Conservation (phyloP, 2,113 vertebrate species). For the Trematomus loennbergii region DNA sequence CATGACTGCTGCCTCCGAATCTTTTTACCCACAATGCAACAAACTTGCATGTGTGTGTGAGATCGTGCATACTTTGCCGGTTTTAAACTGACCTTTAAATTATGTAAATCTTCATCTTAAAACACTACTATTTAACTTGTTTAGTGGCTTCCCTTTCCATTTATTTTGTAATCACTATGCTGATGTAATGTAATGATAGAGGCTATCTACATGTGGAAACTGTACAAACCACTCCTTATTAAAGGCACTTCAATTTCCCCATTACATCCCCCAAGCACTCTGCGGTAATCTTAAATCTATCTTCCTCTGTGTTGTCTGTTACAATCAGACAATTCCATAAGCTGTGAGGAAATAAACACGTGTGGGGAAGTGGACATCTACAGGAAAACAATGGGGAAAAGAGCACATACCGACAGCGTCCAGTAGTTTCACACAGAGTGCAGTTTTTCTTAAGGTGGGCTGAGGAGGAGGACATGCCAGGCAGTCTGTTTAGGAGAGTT, state of each 20-base stretch:
- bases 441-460: conserved; percentile 61
- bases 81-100: not conserved
- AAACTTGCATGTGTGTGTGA: not conserved
- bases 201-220: not conserved
- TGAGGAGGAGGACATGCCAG: not conserved
- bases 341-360: conserved; percentile 45
- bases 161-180: not conserved
- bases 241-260: not conserved
- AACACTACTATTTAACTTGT: not conserved
- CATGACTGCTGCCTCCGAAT: conserved; percentile 19
- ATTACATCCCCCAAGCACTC: not conserved
- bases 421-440: conserved; percentile 21
- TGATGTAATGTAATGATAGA: not conserved
- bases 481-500: not conserved
- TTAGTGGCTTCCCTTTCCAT: not conserved
- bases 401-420: not conserved
- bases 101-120: not conserved
- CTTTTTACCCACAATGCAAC: conserved; percentile 3
- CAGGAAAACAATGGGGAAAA: conserved; percentile 33
- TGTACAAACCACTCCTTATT: not conserved
- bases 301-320: not conserved
- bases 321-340: conserved; percentile 36
- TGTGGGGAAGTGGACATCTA: conserved; percentile 42
- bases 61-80: not conserved
- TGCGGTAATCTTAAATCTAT: not conserved